Percentiles rank a stretch among this genome's conserved stretches.
Conservation (phyloP, 2,797 vertebrate species). For the Xenops minutus region DNA sequence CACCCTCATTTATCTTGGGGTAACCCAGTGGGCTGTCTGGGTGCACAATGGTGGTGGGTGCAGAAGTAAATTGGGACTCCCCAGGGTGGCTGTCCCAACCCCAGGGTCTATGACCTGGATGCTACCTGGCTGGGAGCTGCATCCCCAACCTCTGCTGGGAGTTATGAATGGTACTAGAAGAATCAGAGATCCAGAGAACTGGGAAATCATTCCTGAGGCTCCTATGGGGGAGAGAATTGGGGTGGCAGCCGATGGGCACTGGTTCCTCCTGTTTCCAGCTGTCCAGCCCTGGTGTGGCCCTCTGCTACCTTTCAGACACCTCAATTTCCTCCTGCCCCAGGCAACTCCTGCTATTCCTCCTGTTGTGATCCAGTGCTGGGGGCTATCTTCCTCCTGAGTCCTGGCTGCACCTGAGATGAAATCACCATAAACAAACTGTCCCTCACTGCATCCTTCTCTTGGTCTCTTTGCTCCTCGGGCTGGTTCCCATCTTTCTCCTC, state of each 20-base stretch:
- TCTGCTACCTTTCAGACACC: background rate
- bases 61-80: background rate
- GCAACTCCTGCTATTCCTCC: background rate
- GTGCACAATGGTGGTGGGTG: background rate
- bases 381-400: background rate
- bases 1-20: fast-evolving
- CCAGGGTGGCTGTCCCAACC: background rate
- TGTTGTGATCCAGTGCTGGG: background rate
- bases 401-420: background rate
- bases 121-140: background rate
- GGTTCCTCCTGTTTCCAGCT: background rate
- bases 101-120: background rate
- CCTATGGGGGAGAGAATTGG: background rate
- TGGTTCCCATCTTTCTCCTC: background rate
- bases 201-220: background rate
- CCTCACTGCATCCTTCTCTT: fast-evolving
- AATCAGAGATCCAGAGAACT: background rate
- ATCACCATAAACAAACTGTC: background rate
- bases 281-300: background rate
- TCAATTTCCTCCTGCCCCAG: background rate
- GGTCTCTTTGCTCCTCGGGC: background rate
- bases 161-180: background rate
- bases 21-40: background rate
- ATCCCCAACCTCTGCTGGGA: background rate
- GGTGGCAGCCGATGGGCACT: background rate